Percentiles rank a stretch among this genome's conserved stretches.
These are phyloP conservation scores for Neodiprion fabricii DNA, from an alignment of 1,140 invertebrate genomes.

Conservation along the genomic window DNA sequence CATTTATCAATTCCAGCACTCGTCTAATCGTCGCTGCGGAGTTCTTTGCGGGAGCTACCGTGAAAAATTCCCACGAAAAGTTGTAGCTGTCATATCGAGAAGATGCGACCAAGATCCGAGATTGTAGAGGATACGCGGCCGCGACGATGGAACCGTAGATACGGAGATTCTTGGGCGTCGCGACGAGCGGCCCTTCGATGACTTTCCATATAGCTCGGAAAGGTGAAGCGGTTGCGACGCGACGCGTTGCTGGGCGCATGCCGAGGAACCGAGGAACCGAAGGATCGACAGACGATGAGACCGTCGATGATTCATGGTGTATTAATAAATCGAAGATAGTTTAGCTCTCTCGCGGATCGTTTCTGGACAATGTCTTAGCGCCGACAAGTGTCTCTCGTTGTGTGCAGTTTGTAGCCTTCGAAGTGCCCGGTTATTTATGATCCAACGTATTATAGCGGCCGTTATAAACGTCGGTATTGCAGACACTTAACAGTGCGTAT, in stretches of 20 bases:
- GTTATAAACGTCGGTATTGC: conserved; percentile 62
- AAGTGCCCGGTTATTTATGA: conserved; percentile 59
- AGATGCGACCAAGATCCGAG: neutral
- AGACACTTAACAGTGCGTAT: conserved; percentile 63
- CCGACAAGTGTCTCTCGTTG: neutral
- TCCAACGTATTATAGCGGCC: conserved; percentile 55
- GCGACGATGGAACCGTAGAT: neutral
- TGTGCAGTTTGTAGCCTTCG: conserved; percentile 28
- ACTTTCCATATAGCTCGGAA: too few relatives aligned
- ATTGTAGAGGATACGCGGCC: neutral
- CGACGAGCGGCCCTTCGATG: neutral
- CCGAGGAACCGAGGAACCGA: too few relatives aligned
- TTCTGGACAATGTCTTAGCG: neutral
- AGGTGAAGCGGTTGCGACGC: too few relatives aligned
- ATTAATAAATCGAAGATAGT: too few relatives aligned
- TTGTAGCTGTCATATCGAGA: neutral
- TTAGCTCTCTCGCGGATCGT: neutral
- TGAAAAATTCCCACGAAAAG: neutral
- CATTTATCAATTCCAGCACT: too few relatives aligned
- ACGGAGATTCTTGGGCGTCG: neutral
- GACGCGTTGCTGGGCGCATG: too few relatives aligned
- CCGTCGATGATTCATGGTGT: too few relatives aligned
- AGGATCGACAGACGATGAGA: too few relatives aligned
- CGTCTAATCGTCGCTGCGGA: too few relatives aligned
- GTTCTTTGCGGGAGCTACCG: neutral